These are phyloP conservation scores for Glomeris maerens DNA, from an alignment of 1,140 invertebrate genomes.

Conservation along the genomic window DNA sequence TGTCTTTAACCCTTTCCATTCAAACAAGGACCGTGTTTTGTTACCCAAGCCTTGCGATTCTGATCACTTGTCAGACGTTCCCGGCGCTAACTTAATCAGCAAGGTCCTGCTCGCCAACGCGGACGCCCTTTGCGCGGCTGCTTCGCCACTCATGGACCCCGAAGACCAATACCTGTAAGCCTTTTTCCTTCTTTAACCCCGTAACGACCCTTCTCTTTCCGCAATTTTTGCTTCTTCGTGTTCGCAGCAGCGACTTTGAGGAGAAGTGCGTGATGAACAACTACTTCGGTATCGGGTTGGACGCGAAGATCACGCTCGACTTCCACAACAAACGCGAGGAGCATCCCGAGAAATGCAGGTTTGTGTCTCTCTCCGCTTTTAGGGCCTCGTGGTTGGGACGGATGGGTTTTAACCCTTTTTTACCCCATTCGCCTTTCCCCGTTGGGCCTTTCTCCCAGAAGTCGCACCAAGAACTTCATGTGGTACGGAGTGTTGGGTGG, in stretches of 20 bases:
- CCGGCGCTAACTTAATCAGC: constrained; percentile 61
- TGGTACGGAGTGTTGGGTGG: constrained; percentile 91
- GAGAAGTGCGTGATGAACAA: constrained; percentile 98
- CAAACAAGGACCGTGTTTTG: no score
- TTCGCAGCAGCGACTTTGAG: constrained; percentile 41
- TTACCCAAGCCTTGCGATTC: no score
- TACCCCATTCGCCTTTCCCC: no score
- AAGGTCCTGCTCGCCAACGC: constrained; percentile 87
- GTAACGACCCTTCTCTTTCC: no score
- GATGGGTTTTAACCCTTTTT: no score
- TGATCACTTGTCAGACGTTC: constrained; percentile 21
- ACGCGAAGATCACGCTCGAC: constrained; percentile 94
- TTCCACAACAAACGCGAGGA: constrained; percentile 96
- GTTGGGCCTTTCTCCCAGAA: constrained; percentile 27
- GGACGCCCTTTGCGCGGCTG: constrained; percentile 87
- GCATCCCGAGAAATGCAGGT: constrained; percentile 92
- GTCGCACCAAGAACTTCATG: constrained; percentile 87
- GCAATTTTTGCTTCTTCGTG: not conserved
- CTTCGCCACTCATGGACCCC: constrained; percentile 80
- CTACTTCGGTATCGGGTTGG: constrained; percentile 97
- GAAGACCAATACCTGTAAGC: constrained; percentile 66
- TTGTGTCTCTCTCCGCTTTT: constrained; percentile 20
- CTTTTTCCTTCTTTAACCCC: no score
- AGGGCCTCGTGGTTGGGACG: not conserved
- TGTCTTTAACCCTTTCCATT: not conserved